phyloP scores from a whole-genome alignment of 2,113 vertebrate genomes.

The Megaleporinus macrocephalus region DNA sequence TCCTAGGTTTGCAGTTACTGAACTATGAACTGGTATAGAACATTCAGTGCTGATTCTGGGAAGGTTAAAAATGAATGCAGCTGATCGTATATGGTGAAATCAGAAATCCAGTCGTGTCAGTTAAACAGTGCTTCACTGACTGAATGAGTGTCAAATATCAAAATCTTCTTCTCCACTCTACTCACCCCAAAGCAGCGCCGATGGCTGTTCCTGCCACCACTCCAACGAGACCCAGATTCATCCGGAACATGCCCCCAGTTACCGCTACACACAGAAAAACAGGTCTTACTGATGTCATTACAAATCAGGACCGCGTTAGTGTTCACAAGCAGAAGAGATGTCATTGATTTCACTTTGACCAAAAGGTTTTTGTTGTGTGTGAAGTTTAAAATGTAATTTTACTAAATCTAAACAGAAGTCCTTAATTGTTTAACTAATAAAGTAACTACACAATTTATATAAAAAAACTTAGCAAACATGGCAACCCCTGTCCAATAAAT shows the following conservation, averaged over 20 bases:
- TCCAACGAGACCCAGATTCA: conserved; percentile 84
- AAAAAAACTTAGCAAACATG: too few relatives aligned
- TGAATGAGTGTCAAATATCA: neutral
- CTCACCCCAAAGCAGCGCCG: conserved; percentile 85
- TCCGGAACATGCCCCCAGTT: conserved; percentile 86
- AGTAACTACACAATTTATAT: neutral
- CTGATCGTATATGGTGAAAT: too few relatives aligned
- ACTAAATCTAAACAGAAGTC: too few relatives aligned
- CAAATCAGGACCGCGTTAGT: neutral
- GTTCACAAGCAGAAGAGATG: neutral
- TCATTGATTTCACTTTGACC: neutral
- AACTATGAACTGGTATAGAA: too few relatives aligned
- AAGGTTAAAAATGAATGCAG: too few relatives aligned
- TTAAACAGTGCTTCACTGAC: neutral
- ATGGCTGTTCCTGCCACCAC: conserved; percentile 81
- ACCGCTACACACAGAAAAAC: conserved; percentile 74
- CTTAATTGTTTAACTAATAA: too few relatives aligned
- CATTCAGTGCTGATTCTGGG: too few relatives aligned
- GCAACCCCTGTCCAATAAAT: too few relatives aligned
- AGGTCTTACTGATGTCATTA: neutral
- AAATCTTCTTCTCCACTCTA: neutral
- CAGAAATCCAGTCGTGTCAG: too few relatives aligned
- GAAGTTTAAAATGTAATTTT: too few relatives aligned
- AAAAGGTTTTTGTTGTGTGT: neutral
- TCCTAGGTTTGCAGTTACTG: too few relatives aligned